phyloP scores from a whole-genome alignment of 2,888 invertebrate species.

The Alsophila aescularia region DNA sequence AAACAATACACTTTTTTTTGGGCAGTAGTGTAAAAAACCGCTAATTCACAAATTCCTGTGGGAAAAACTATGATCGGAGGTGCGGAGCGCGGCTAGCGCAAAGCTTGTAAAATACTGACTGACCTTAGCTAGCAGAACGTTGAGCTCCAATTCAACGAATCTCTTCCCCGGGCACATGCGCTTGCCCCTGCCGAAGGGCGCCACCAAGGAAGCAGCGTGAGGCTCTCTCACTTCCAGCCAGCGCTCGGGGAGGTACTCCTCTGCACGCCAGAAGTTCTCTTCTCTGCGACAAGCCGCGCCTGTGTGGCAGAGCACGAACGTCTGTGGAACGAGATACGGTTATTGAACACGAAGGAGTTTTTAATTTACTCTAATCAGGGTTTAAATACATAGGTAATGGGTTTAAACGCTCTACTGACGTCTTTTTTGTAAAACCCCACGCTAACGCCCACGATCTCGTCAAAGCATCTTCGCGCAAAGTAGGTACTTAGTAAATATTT shows the following conservation, averaged over 20 bases:
- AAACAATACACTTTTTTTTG: too few relatives aligned
- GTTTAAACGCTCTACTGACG: too few relatives aligned
- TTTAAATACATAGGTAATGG: too few relatives aligned
- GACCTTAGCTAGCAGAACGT: slow-evolving; percentile 89
- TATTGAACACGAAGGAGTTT: too few relatives aligned
- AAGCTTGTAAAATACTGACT: not conserved
- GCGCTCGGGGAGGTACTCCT: slow-evolving; percentile 89
- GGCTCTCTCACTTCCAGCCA: slow-evolving; percentile 86
- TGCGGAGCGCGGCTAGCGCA: not conserved
- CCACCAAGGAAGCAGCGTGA: slow-evolving; percentile 87
- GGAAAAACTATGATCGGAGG: too few relatives aligned
- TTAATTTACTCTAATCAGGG: too few relatives aligned
- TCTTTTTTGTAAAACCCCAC: too few relatives aligned
- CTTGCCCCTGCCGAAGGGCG: slow-evolving; percentile 92
- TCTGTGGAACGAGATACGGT: slow-evolving; percentile 77
- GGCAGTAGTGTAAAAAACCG: too few relatives aligned
- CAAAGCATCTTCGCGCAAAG: too few relatives aligned
- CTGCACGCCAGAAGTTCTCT: slow-evolving; percentile 89
- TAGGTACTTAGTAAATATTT: too few relatives aligned
- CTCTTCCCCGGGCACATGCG: slow-evolving; percentile 94
- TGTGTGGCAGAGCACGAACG: slow-evolving; percentile 91
- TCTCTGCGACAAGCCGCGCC: slow-evolving; percentile 92
- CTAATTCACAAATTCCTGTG: too few relatives aligned
- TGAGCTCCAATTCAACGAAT: slow-evolving; percentile 91
- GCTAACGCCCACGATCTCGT: too few relatives aligned